Evolutionary conservation across 2,797 vertebrate species (phyloP).

Genomic region (Molothrus aeneus): DNA sequence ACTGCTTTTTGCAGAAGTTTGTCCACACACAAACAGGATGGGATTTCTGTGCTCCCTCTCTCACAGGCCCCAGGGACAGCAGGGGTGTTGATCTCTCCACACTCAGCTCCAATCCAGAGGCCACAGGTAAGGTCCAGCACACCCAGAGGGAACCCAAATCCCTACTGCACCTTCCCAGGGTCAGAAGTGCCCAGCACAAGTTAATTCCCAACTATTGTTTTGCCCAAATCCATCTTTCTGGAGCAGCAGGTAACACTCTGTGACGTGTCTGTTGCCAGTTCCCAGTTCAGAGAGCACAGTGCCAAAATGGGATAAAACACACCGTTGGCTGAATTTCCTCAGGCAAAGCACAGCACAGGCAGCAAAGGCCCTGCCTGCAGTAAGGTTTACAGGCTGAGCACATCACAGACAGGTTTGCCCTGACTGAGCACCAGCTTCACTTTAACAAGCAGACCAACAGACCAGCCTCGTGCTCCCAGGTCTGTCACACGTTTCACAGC

Average conservation of each 20-base stretch:
- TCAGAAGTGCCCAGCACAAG: background rate
- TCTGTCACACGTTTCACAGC: slow-evolving; percentile 74
- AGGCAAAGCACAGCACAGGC: background rate
- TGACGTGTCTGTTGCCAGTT: accelerated
- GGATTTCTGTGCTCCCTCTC: background rate
- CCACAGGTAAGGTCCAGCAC: background rate
- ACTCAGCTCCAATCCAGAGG: background rate
- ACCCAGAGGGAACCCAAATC: background rate
- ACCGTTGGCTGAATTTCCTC: background rate
- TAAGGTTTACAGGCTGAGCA: background rate
- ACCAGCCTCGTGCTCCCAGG: background rate
- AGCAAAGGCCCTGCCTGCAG: background rate
- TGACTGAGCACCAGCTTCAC: background rate
- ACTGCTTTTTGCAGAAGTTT: background rate
- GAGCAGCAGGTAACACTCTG: background rate
- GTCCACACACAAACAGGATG: background rate
- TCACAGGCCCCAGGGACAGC: background rate
- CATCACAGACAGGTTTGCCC: background rate
- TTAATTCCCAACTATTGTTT: background rate
- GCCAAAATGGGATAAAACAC: background rate
- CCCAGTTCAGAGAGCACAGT: background rate
- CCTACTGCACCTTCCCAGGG: background rate
- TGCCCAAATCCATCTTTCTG: background rate
- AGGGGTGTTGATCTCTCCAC: background rate
- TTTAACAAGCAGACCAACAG: background rate